Conservation (phyloP, 2,797 vertebrate species). For the Esox masquinongy region DNA sequence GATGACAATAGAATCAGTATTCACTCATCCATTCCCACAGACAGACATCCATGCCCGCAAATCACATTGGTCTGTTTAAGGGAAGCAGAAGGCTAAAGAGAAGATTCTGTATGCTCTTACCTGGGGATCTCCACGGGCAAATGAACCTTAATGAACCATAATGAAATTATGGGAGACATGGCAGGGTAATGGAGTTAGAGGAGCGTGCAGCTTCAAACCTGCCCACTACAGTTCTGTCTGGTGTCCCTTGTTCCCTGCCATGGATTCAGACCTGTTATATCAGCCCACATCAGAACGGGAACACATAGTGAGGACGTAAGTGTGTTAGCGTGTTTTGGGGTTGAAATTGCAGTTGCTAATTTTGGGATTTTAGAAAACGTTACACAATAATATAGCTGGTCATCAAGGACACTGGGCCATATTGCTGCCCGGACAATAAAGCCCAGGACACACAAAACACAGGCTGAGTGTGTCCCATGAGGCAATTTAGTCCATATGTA, state of each 20-base stretch:
- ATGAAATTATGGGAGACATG: conserved; percentile 57
- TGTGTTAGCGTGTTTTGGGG: no score
- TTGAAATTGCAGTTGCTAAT: no score
- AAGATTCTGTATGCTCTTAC: conserved; percentile 68
- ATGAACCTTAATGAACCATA: conserved; percentile 77
- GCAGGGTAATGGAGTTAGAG: conserved; percentile 69
- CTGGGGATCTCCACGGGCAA: conserved; percentile 61
- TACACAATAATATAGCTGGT: no score
- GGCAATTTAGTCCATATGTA: no score
- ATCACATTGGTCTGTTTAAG: conserved; percentile 58
- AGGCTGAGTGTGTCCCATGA: no score
- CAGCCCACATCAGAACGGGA: conserved; percentile 5
- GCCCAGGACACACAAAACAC: no score
- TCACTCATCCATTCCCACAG: conserved; percentile 26
- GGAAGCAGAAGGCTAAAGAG: conserved; percentile 65
- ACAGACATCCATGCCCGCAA: conserved; percentile 51
- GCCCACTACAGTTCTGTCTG: conserved; percentile 45
- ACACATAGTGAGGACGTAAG: no score
- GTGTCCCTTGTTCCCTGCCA: conserved; percentile 34
- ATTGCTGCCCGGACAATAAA: no score
- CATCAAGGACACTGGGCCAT: no score
- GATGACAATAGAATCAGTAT: conserved; percentile 22
- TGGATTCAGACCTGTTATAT: conserved; percentile 29
- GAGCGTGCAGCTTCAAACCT: conserved; percentile 47
- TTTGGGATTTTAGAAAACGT: no score